Percentiles rank a stretch among this genome's conserved stretches.
These are phyloP conservation scores for Alaudala cheleensis DNA, from an alignment of 2,113 vertebrate species.

Conservation along the genomic window DNA sequence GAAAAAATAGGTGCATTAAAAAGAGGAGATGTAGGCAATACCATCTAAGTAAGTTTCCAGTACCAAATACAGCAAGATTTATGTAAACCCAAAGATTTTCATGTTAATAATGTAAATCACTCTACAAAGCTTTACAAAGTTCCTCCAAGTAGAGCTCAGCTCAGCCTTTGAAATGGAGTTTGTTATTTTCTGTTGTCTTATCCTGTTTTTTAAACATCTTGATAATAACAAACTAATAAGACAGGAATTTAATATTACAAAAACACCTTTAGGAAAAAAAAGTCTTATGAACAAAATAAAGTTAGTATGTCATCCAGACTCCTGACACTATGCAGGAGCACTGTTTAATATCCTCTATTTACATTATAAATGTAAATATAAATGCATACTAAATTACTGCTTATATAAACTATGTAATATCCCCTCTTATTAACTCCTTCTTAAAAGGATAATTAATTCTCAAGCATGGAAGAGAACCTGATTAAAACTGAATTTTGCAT, in stretches of 20 bases:
- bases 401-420: constrained; percentile 40
- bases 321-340: neutral
- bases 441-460: constrained; percentile 45
- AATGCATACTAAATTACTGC: constrained; percentile 39
- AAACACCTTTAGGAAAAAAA: neutral
- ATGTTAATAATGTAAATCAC: neutral
- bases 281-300: neutral
- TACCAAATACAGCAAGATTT: neutral
- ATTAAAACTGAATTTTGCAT: constrained; percentile 39
- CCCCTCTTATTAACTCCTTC: constrained; percentile 5
- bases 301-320: neutral
- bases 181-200: neutral
- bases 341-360: constrained; percentile 12
- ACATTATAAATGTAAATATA: constrained; percentile 14
- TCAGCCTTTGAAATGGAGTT: neutral
- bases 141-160: neutral
- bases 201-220: neutral
- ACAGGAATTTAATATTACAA: neutral
- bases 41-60: neutral
- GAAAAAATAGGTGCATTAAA: neutral
- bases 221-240: neutral
- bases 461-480: constrained; percentile 8
- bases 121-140: fast-evolving
- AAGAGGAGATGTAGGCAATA: neutral
- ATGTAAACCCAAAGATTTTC: neutral